phyloP scores from a whole-genome alignment of 2,113 vertebrate species.

The Heliornis fulica region DNA sequence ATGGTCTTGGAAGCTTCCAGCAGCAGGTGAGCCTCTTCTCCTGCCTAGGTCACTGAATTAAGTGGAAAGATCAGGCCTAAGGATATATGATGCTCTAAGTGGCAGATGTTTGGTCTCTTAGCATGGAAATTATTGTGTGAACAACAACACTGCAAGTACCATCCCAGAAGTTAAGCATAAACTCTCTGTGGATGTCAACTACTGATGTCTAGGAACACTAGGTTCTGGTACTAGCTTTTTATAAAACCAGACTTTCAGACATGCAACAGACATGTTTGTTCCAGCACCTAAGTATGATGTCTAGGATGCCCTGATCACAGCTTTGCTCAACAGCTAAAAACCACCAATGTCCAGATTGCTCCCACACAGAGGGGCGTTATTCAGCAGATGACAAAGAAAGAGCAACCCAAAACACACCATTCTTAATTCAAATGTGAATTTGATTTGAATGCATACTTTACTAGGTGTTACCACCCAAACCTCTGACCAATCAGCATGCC shows the following conservation, averaged over 20 bases:
- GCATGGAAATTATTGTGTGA: background rate
- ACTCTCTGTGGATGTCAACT: background rate
- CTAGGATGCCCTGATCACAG: background rate
- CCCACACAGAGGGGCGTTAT: background rate
- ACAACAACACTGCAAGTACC: background rate
- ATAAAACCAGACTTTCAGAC: background rate
- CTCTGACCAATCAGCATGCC: conserved; percentile 18
- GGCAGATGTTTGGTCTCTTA: background rate
- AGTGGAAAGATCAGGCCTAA: background rate
- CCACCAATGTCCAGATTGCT: background rate
- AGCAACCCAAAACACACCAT: background rate
- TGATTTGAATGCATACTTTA: background rate
- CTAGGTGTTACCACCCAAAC: background rate
- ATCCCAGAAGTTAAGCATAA: background rate
- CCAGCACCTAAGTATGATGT: background rate
- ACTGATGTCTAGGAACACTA: background rate
- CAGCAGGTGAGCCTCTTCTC: background rate
- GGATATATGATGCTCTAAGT: background rate
- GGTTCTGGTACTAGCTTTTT: background rate
- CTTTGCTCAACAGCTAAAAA: background rate
- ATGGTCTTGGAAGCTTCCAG: background rate
- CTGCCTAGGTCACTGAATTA: background rate
- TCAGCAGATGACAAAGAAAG: background rate
- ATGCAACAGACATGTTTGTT: background rate
- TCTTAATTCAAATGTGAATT: background rate